These are phyloP conservation scores for Drosophila leontia DNA, from an alignment of 1,140 invertebrate genomes.

Conservation along the genomic window DNA sequence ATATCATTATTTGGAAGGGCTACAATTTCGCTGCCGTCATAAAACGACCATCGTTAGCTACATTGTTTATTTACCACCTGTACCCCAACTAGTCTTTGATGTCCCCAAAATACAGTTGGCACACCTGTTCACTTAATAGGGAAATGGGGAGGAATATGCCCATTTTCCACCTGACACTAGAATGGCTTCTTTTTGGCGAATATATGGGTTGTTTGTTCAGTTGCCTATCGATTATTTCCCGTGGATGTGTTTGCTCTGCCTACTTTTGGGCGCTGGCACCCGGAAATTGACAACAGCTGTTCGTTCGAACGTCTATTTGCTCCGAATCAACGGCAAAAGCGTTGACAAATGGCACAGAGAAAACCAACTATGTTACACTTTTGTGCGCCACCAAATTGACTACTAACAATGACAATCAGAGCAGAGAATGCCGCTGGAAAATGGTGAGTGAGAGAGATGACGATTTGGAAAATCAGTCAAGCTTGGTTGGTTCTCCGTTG, in stretches of 20 bases:
- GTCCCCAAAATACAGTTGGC: conserved; percentile 12
- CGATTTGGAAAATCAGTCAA: conserved; percentile 31
- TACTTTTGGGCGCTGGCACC: conserved; percentile 43
- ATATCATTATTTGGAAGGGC: conserved; percentile 4
- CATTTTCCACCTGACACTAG: conserved; percentile 23
- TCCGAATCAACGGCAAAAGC: conserved; percentile 46
- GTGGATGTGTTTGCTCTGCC: conserved; percentile 24
- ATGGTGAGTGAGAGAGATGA: neutral
- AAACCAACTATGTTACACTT: conserved; percentile 61
- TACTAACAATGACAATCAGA: conserved; percentile 63
- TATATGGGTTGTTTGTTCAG: conserved; percentile 41
- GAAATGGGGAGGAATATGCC: conserved; percentile 5
- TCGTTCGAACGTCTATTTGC: conserved; percentile 45
- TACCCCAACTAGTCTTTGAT: neutral
- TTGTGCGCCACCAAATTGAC: conserved; percentile 66
- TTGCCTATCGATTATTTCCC: conserved; percentile 41
- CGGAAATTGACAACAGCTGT: conserved; percentile 38
- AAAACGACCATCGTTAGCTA: conserved; percentile 5
- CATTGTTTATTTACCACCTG: conserved; percentile 19
- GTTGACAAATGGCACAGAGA: conserved; percentile 21
- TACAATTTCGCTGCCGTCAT: conserved; percentile 11
- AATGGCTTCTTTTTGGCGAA: conserved; percentile 36
- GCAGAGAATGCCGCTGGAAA: conserved; percentile 44
- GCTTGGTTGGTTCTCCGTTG: conserved; percentile 48
- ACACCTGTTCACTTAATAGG: conserved; percentile 32